Percentiles rank a stretch among this genome's conserved stretches.
Evolutionary conservation across 2,888 invertebrate species (phyloP).

Genomic region (Polylopha cassiicola): DNA sequence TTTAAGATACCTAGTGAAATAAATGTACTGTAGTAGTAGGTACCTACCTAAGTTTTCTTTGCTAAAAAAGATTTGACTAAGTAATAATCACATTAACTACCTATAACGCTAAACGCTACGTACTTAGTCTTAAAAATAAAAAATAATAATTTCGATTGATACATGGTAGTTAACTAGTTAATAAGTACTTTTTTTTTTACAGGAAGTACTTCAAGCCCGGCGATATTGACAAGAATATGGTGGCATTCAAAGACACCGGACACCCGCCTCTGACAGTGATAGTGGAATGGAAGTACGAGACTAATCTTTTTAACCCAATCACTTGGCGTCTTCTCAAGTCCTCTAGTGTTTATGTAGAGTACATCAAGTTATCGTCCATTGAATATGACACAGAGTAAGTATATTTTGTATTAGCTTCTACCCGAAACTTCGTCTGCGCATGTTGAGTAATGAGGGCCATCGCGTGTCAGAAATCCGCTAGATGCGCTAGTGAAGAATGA

Average conservation of each 20-base stretch:
- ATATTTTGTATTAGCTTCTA: too few species aligned
- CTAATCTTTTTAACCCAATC: conserved; percentile 87
- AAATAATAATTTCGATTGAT: not conserved
- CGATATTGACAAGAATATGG: conserved; percentile 79
- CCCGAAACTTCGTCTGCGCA: too few species aligned
- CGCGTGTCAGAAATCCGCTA: too few species aligned
- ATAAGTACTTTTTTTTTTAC: conserved; percentile 24
- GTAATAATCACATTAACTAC: too few species aligned
- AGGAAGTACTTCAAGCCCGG: conserved; percentile 85
- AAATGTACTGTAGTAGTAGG: too few species aligned
- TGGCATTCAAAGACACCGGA: conserved; percentile 82
- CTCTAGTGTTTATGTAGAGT: conserved; percentile 85
- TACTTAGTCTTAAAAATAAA: too few species aligned
- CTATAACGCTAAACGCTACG: too few species aligned
- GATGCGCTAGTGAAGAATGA: too few species aligned
- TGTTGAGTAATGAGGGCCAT: too few species aligned
- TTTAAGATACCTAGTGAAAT: too few species aligned
- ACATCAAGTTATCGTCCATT: conserved; percentile 83
- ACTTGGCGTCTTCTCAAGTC: conserved; percentile 88
- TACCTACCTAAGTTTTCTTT: too few species aligned
- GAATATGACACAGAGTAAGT: conserved; percentile 82
- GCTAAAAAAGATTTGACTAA: too few species aligned
- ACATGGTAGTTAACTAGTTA: not conserved
- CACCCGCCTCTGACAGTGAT: conserved; percentile 80
- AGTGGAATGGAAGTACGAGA: conserved; percentile 87